Conservation (phyloP, 2,113 vertebrate genomes). For the Stegastes partitus region DNA sequence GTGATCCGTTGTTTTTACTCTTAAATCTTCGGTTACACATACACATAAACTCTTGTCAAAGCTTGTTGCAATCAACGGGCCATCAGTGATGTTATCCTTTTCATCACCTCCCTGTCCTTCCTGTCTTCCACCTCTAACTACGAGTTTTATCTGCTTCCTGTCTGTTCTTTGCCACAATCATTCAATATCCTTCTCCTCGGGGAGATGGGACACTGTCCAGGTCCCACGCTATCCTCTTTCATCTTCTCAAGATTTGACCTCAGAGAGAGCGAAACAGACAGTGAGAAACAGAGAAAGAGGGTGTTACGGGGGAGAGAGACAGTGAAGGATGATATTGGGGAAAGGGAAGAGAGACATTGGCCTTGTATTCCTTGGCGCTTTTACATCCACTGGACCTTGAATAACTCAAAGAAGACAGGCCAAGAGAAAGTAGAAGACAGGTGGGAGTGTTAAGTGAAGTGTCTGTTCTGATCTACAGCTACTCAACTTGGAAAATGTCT, state of each 20-base stretch:
- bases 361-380: conserved; percentile 32
- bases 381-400: conserved; percentile 50
- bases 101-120: conserved; percentile 61
- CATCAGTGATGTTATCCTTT: conserved; percentile 65
- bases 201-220: conserved; percentile 38
- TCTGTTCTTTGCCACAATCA: conserved; percentile 58
- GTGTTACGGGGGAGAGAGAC: conserved; percentile 19
- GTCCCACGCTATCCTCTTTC: conserved; percentile 41
- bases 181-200: conserved; percentile 67
- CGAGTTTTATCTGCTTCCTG: conserved; percentile 72
- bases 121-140: conserved; percentile 41
- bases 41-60: conserved; percentile 5
- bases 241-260: conserved; percentile 56
- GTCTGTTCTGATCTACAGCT: conserved; percentile 25
- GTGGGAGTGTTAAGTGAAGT: conserved; percentile 42
- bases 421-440: conserved; percentile 38
- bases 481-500: conserved; percentile 24
- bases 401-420: conserved; percentile 42
- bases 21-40: conserved; percentile 4
- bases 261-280: conserved; percentile 22
- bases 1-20: conserved; percentile 33
- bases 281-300: conserved; percentile 19
- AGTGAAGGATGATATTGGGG: conserved; percentile 42
- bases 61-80: conserved; percentile 57
- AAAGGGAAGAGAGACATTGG: conserved; percentile 45